Conservation (phyloP, 2,113 vertebrate species). For the Scalopus aquaticus region DNA sequence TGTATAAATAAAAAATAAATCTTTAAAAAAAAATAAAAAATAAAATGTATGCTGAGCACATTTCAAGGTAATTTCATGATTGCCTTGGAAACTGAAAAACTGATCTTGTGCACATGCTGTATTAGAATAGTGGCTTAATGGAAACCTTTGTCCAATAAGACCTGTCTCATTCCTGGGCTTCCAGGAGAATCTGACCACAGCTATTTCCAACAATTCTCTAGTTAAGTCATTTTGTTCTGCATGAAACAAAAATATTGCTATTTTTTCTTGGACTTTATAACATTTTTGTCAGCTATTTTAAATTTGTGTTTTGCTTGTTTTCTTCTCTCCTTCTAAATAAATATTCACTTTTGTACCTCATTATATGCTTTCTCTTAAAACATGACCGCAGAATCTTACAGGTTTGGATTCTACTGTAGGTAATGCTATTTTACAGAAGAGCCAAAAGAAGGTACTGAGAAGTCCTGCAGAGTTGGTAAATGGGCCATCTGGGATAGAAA, state of each 20-base stretch:
- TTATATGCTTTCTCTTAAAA: neutral
- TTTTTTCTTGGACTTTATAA: neutral
- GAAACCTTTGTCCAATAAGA: neutral
- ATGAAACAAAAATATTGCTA: neutral
- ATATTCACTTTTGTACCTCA: neutral
- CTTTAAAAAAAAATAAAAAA: too few species aligned
- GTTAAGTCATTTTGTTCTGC: neutral
- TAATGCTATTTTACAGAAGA: neutral
- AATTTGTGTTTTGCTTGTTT: neutral
- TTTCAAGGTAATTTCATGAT: constrained; percentile 1
- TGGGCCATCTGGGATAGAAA: neutral
- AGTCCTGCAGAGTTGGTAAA: neutral
- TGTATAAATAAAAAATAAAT: too few species aligned
- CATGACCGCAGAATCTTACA: neutral
- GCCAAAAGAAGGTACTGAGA: neutral
- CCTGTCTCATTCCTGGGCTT: neutral
- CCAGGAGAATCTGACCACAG: neutral
- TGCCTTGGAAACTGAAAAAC: neutral
- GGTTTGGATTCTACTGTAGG: neutral
- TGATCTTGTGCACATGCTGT: neutral
- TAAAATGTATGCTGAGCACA: neutral
- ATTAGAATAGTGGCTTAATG: neutral
- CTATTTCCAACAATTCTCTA: neutral
- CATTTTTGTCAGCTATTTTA: neutral
- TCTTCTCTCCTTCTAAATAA: neutral